Conservation (phyloP, 2,113 vertebrate genomes). For the Cryptomyrus ogoouensis region DNA sequence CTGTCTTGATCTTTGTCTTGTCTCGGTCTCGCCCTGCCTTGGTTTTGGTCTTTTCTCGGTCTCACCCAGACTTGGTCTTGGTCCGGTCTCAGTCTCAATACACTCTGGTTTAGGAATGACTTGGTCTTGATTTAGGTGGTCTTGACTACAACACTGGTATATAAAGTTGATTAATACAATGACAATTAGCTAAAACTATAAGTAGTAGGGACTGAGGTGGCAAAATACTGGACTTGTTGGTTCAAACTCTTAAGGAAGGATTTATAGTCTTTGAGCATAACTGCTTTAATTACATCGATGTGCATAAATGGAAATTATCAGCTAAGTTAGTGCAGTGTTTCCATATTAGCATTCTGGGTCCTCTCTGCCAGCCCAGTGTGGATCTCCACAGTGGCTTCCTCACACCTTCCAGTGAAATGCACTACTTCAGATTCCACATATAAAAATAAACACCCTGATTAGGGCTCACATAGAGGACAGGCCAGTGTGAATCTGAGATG, state of each 20-base stretch:
- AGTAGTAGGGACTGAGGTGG: background rate
- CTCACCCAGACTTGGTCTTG: too few relatives aligned
- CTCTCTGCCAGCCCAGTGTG: background rate
- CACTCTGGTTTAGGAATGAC: too few relatives aligned
- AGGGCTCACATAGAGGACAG: background rate
- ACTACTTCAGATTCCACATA: background rate
- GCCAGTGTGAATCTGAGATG: background rate
- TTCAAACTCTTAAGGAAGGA: background rate
- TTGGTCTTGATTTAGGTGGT: too few relatives aligned
- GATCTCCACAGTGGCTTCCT: background rate
- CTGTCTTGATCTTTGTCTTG: too few relatives aligned
- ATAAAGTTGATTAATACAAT: background rate
- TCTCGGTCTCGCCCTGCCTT: too few relatives aligned
- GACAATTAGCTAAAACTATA: background rate
- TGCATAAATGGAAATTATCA: background rate
- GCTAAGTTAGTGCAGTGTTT: background rate
- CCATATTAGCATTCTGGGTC: background rate
- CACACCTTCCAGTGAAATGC: background rate
- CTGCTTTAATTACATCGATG: background rate
- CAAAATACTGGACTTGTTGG: background rate
- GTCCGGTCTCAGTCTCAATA: too few relatives aligned
- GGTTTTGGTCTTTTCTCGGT: too few relatives aligned
- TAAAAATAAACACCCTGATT: background rate
- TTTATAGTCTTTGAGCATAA: background rate
- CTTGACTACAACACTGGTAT: too few relatives aligned